These are phyloP conservation scores for Atrina japonica DNA, from an alignment of 2,888 invertebrate genomes.

Conservation along the genomic window DNA sequence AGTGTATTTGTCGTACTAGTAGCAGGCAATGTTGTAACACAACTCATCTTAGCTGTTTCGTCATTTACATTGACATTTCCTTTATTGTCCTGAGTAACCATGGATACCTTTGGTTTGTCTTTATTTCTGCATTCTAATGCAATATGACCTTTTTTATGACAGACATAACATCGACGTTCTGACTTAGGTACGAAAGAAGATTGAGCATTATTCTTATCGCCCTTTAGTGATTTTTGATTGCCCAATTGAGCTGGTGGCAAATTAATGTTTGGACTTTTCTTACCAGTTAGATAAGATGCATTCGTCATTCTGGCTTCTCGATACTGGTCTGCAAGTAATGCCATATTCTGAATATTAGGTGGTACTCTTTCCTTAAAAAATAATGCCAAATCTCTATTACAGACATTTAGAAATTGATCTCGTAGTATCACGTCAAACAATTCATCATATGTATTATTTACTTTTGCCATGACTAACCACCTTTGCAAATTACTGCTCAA, in stretches of 20 bases:
- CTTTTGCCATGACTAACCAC: too few relatives aligned
- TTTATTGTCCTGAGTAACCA: not conserved
- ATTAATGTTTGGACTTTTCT: too few relatives aligned
- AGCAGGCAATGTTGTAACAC: too few relatives aligned
- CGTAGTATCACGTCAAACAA: not conserved
- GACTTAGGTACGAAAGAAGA: constrained; percentile 4
- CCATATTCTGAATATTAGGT: not conserved
- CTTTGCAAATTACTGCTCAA: too few relatives aligned
- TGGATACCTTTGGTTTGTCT: not conserved
- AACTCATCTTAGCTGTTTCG: too few relatives aligned
- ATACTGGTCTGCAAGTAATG: constrained; percentile 5
- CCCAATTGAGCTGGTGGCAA: too few relatives aligned
- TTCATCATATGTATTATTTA: too few relatives aligned
- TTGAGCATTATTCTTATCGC: not conserved
- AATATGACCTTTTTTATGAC: constrained; percentile 3
- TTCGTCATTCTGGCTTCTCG: constrained; percentile 2
- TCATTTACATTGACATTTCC: not conserved
- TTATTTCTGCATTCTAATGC: constrained; percentile 9
- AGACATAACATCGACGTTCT: not conserved
- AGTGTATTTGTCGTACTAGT: not conserved
- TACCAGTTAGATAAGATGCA: too few relatives aligned
- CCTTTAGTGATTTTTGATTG: not conserved
- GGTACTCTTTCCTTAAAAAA: not conserved
- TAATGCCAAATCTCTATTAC: not conserved
- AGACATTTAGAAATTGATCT: constrained; percentile 8